Conservation (phyloP, 2,797 vertebrate species). For the Ctenopoma multispine region DNA sequence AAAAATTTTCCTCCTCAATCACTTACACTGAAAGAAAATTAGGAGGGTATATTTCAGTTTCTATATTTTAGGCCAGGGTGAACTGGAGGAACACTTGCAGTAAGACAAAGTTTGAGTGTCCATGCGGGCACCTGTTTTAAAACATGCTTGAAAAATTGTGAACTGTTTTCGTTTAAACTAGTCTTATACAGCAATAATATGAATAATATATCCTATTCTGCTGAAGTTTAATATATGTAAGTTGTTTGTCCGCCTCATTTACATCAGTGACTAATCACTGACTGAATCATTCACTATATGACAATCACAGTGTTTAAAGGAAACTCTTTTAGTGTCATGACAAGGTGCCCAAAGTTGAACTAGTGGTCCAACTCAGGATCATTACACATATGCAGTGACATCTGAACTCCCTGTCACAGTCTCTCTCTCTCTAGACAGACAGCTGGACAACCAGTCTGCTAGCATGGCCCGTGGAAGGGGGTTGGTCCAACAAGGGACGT, state of each 20-base stretch:
- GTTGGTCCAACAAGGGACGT: conserved; percentile 65
- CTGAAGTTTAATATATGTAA: no score
- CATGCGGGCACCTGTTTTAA: no score
- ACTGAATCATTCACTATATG: not conserved
- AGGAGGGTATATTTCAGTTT: no score
- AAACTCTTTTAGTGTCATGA: conserved; percentile 28
- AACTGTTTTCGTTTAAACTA: no score
- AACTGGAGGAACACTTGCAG: no score
- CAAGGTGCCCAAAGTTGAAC: conserved; percentile 68
- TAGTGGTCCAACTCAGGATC: conserved; percentile 65
- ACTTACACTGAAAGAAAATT: no score
- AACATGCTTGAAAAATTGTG: no score
- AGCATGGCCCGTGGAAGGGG: conserved; percentile 45
- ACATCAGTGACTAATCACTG: not conserved
- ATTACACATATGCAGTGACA: conserved; percentile 76
- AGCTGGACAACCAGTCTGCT: conserved; percentile 76
- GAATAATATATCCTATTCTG: no score
- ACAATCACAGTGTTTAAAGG: conserved; percentile 19
- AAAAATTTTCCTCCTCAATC: no score
- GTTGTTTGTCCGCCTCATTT: not conserved
- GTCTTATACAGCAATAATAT: no score
- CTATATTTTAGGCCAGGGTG: no score
- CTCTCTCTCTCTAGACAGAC: conserved; percentile 68
- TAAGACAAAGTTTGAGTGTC: no score
- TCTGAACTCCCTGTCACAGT: conserved; percentile 58